Percentiles rank a stretch among this genome's conserved stretches.
phyloP scores from a whole-genome alignment of 2,797 vertebrate genomes.

The Columba guinea region DNA sequence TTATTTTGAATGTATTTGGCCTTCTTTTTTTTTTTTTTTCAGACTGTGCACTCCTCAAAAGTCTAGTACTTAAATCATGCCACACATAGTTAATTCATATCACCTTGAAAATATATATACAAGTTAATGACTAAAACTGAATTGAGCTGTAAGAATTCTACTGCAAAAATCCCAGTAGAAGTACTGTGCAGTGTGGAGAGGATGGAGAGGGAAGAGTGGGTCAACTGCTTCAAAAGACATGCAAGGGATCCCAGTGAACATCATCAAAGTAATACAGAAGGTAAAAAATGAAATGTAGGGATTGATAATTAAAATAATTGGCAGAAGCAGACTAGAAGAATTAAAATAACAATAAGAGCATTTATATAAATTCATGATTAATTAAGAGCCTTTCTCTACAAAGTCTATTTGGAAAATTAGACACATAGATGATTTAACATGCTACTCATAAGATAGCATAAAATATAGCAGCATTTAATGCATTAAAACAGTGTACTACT shows the following conservation, averaged over 20 bases:
- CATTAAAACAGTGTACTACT: background rate
- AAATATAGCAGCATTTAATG: background rate
- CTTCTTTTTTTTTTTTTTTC: background rate
- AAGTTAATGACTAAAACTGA: background rate
- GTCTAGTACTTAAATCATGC: background rate
- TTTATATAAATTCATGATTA: background rate
- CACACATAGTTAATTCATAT: background rate
- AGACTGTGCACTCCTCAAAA: background rate
- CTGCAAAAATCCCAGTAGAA: background rate
- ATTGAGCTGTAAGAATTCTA: background rate
- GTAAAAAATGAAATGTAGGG: background rate
- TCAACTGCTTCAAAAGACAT: background rate
- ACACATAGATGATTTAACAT: background rate
- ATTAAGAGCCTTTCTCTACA: background rate
- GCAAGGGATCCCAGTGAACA: background rate
- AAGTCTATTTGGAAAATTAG: background rate
- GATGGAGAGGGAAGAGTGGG: background rate
- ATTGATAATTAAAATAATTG: background rate
- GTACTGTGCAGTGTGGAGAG: background rate
- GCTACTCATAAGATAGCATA: background rate
- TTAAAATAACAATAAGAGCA: background rate
- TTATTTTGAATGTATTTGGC: background rate
- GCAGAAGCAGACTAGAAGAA: background rate
- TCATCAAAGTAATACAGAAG: background rate
- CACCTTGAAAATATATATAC: background rate